Base-by-base conservation (phyloP, 2,797 vertebrate genomes). In the Spatula versicolor region DNA sequence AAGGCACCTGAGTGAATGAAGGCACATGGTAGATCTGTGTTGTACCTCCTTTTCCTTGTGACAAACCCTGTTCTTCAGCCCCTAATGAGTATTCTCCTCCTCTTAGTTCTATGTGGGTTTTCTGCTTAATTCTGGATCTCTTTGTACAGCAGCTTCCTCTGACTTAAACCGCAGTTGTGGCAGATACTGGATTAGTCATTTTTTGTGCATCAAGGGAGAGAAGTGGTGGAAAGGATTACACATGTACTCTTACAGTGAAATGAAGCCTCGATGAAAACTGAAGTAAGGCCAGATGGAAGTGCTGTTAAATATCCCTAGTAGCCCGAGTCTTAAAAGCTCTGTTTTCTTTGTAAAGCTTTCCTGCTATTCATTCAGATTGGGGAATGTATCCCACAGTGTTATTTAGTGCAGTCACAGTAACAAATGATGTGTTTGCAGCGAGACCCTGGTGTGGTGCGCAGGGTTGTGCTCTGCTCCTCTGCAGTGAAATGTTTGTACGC, bases 301-400 rank as follows among this genome's bases (percentile, higher is more conserved):
- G 63, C 63, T 63, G 84, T 76, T 81, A 83, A 92, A 86, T 74
- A 59, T 46, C 62, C 63, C 8, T 5, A 18, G 73, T 45, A 90
- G 79, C 69, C 48, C 25, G 31, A 21, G 52, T 59, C 76, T 81
- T 43, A 48, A 87, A 86, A 73, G 43, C 77, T 84, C 48, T 84
- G 63, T 90, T 96, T 94, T 54, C 86, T 88, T 76, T 94, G 73
- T 45, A 73, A 78, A 93, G 80, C 84, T 86, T 74, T 88, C 69
- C 87, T 83, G 83, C 66, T 39, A 12, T 41, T 79, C 50, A 0
- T 45, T 17, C 39, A 41, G 58, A 22, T 6, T 15, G 28, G 71
- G 93, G 20, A 76, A 11, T 15, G 76, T 17, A 23, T 83, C 79
- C 73, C 73, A 12, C 43, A 4, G 31, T 4, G 62, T 21, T 86